Evolutionary conservation across 92 coral and sea anemone genomes (phyloP).

Genomic region (Phenganax stokvisi): DNA sequence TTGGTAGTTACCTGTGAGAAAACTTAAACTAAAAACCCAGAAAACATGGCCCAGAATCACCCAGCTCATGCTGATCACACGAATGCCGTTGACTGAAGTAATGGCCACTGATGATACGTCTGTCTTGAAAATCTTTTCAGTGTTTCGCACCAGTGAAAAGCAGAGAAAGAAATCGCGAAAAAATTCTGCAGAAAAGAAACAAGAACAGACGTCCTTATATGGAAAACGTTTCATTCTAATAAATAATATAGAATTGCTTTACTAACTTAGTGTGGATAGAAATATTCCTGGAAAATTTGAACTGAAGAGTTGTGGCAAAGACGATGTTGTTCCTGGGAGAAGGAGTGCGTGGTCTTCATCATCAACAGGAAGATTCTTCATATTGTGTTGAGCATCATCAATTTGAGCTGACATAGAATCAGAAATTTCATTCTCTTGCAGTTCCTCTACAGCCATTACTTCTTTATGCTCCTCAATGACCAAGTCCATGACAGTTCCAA

Average conservation of each 20-base stretch:
- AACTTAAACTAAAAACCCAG: background rate
- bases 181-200: slow-evolving; percentile 26
- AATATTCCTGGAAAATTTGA: background rate
- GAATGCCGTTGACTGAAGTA: slow-evolving; percentile 52
- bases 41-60: slow-evolving; percentile 54
- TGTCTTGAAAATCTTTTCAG: slow-evolving; percentile 51
- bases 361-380: background rate
- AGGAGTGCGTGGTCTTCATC: background rate
- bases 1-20: slow-evolving; percentile 11
- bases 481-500: slow-evolving; percentile 49
- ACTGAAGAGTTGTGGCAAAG: background rate
- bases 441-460: background rate
- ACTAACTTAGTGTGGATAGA: background rate
- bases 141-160: slow-evolving; percentile 49
- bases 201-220: background rate
- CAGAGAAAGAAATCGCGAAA: slow-evolving; percentile 40
- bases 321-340: background rate
- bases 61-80: slow-evolving; percentile 55
- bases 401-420: too few relatives aligned
- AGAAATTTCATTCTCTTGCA: background rate
- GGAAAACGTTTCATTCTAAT: too few relatives aligned
- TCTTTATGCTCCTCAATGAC: slow-evolving; percentile 4
- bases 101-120: slow-evolving; percentile 49
- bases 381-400: background rate
- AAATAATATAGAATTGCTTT: too few relatives aligned